Evolutionary conservation across 2,888 invertebrate species (phyloP).

Genomic region (Euplexia lucipara): DNA sequence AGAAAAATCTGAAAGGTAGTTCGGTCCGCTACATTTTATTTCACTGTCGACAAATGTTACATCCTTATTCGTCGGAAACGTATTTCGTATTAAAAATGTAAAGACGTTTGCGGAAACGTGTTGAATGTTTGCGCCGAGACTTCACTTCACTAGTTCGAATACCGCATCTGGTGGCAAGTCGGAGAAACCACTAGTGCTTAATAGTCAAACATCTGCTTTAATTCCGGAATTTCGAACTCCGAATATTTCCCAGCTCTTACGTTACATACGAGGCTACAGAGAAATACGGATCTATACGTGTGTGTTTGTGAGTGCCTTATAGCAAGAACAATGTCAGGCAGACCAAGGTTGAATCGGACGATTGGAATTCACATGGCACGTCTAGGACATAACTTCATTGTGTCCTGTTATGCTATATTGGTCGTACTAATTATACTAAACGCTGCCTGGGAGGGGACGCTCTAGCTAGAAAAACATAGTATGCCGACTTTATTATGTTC

Average conservation of each 20-base stretch:
- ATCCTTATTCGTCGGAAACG: constrained; percentile 32
- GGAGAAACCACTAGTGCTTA: constrained; percentile 12
- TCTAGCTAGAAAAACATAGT: too few species aligned
- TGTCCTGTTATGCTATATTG: constrained; percentile 16
- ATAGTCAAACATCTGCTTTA: constrained; percentile 39
- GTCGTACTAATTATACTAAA: constrained; percentile 19
- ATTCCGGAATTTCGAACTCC: constrained; percentile 28
- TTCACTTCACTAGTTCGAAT: constrained; percentile 37
- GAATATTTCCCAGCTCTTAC: constrained; percentile 33
- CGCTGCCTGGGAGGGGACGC: too few species aligned
- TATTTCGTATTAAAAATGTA: constrained; percentile 47
- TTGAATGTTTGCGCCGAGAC: constrained; percentile 48
- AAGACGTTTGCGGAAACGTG: constrained; percentile 35
- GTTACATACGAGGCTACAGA: constrained; percentile 13
- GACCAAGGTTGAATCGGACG: constrained; percentile 37
- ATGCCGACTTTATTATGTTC: too few species aligned
- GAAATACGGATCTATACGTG: constrained; percentile 8
- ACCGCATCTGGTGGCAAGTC: constrained; percentile 31
- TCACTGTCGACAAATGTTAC: constrained; percentile 52
- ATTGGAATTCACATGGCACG: constrained; percentile 31
- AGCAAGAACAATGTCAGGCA: constrained; percentile 41
- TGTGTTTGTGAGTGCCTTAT: constrained; percentile 23
- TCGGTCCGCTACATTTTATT: constrained; percentile 46
- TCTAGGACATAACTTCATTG: constrained; percentile 25
- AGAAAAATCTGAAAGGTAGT: constrained; percentile 50